Evolutionary conservation across 2,797 vertebrate species (phyloP).

Genomic region (Anabas testudineus): DNA sequence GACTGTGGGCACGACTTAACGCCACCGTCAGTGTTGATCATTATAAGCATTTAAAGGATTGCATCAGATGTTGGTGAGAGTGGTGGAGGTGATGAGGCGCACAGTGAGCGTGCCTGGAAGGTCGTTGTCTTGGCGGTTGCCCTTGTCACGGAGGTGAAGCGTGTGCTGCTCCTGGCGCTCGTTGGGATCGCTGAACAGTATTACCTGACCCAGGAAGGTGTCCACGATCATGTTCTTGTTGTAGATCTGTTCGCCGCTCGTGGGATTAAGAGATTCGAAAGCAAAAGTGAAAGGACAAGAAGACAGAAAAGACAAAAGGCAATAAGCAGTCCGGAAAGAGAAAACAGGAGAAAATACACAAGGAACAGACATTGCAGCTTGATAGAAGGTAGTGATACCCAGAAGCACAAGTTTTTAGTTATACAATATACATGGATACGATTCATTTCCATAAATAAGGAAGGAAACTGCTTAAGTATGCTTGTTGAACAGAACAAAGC

Average conservation of each 20-base stretch:
- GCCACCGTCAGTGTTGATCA: neutral
- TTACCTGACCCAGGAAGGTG: constrained; percentile 95
- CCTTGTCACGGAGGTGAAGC: constrained; percentile 92
- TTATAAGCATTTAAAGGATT: neutral
- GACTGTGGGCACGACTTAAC: constrained; percentile 1
- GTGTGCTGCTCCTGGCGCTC: constrained; percentile 92
- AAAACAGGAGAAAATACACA: neutral
- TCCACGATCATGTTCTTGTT: constrained; percentile 95
- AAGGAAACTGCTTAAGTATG: too few relatives aligned
- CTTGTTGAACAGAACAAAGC: too few relatives aligned
- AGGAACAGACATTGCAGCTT: neutral
- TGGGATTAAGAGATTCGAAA: constrained; percentile 1
- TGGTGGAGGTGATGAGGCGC: constrained; percentile 88
- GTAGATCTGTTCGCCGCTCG: constrained; percentile 88
- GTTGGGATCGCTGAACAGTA: constrained; percentile 87
- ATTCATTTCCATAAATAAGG: too few relatives aligned
- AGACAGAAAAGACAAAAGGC: constrained; percentile 25
- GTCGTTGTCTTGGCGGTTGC: constrained; percentile 88
- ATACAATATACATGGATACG: too few relatives aligned
- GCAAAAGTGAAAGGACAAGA: neutral
- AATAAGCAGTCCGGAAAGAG: constrained; percentile 26
- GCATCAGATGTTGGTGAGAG: constrained; percentile 90
- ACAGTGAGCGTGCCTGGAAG: constrained; percentile 91
- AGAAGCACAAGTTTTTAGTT: too few relatives aligned
- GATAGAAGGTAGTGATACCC: too few relatives aligned